phyloP scores from a whole-genome alignment of 2,888 invertebrate genomes.

The Melangyna quadrimaculata region DNA sequence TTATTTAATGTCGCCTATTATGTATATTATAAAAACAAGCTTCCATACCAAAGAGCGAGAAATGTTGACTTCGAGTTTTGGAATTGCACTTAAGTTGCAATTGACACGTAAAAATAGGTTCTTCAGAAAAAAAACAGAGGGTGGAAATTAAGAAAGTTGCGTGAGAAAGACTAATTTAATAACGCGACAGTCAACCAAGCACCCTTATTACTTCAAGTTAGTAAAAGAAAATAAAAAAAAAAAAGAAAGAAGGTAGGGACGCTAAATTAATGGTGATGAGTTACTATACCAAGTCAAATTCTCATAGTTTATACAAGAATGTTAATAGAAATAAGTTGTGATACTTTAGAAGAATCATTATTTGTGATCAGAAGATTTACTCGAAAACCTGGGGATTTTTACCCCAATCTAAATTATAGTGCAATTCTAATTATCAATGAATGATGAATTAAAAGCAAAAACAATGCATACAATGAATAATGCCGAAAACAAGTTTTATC shows the following conservation, averaged over 20 bases:
- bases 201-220: background rate
- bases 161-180: conserved; percentile 42
- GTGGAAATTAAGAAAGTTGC: conserved; percentile 52
- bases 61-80: conserved; percentile 1
- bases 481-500: too few relatives aligned
- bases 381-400: too few relatives aligned
- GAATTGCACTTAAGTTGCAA: conserved; percentile 62
- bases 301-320: too few relatives aligned
- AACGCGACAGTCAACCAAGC: conserved; percentile 25
- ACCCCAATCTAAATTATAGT: too few relatives aligned
- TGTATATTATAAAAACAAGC: conserved; percentile 42
- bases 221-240: conserved; percentile 16
- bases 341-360: too few relatives aligned
- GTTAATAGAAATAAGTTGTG: too few relatives aligned
- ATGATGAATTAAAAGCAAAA: too few relatives aligned
- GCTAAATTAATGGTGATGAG: too few relatives aligned
- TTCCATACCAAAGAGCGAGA: conserved; percentile 2
- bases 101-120: conserved; percentile 31
- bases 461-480: too few relatives aligned
- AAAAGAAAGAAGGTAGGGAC: background rate
- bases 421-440: too few relatives aligned
- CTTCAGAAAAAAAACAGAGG: background rate
- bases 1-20: conserved; percentile 7
- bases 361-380: too few relatives aligned
- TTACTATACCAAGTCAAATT: too few relatives aligned